These are phyloP conservation scores for Microchirus variegatus DNA, from an alignment of 2,797 vertebrate species.

Conservation along the genomic window DNA sequence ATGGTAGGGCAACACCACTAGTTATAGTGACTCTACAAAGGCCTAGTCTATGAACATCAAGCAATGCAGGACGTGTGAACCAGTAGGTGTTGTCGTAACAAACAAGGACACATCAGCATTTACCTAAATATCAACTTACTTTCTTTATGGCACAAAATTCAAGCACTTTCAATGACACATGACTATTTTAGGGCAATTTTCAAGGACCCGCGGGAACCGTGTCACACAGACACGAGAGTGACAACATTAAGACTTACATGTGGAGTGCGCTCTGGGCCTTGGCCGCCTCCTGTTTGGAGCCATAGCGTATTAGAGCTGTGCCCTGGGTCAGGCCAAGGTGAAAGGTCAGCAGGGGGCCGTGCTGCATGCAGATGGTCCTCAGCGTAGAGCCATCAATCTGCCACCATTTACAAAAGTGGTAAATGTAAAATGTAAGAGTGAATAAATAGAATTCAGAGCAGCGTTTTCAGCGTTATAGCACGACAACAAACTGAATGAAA, in stretches of 20 bases:
- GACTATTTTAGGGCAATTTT: no score
- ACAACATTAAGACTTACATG: slow-evolving; percentile 82
- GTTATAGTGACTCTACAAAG: no score
- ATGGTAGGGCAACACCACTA: no score
- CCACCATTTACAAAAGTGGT: background rate
- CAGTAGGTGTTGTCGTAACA: no score
- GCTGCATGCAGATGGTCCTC: slow-evolving; percentile 99
- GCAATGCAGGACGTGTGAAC: no score
- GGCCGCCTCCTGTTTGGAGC: slow-evolving; percentile 96
- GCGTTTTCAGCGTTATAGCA: background rate
- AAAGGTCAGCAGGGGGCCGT: slow-evolving; percentile 98
- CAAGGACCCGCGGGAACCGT: background rate
- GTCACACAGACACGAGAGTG: background rate
- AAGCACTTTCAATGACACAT: no score
- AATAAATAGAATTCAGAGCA: background rate
- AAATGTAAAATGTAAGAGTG: background rate
- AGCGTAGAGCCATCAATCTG: slow-evolving; percentile 98
- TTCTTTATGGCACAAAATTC: no score
- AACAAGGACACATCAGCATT: no score
- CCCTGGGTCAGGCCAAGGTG: slow-evolving; percentile 99
- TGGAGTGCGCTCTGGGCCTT: slow-evolving; percentile 99
- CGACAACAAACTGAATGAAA: background rate
- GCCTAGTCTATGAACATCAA: no score
- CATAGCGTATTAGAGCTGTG: slow-evolving; percentile 97
- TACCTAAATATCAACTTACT: no score